Percentiles rank a stretch among this genome's conserved stretches.
Evolutionary conservation across 2,797 vertebrate genomes (phyloP).

Genomic region (Zenarchopterus dispar): DNA sequence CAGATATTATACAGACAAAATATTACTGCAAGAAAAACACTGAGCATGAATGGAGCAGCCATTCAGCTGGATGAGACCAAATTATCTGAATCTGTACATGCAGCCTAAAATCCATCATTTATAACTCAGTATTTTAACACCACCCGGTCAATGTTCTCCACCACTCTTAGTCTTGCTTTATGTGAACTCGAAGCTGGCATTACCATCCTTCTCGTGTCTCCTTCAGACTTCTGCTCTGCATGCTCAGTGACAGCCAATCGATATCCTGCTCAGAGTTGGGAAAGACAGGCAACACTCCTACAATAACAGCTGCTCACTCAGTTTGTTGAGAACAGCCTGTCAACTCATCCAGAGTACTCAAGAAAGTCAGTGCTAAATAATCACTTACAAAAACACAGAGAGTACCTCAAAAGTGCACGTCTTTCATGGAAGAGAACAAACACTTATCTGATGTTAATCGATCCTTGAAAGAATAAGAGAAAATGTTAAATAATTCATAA

Average conservation of each 20-base stretch:
- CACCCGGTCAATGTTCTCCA: constrained; percentile 16
- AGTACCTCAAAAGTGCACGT: constrained; percentile 23
- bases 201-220: constrained; percentile 62
- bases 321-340: constrained; percentile 73
- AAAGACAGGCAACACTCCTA: constrained; percentile 51
- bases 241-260: constrained; percentile 70
- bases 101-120: constrained; percentile 31
- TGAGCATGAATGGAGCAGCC: too few species aligned
- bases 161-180: constrained; percentile 28
- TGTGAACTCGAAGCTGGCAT: constrained; percentile 26
- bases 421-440: constrained; percentile 26
- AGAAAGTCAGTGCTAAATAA: constrained; percentile 71
- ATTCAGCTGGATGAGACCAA: too few species aligned
- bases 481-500: constrained; percentile 23
- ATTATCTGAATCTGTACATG: constrained; percentile 6
- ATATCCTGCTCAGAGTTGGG: constrained; percentile 63
- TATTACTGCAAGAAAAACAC: too few species aligned
- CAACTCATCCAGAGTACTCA: constrained; percentile 50
- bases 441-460: constrained; percentile 21
- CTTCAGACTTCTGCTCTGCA: constrained; percentile 75
- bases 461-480: constrained; percentile 35
- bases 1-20: too few species aligned
- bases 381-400: constrained; percentile 65
- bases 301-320: constrained; percentile 72
- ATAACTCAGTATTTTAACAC: constrained; percentile 47